These are phyloP conservation scores for Laspeyria flexula DNA, from an alignment of 2,888 invertebrate genomes.

Conservation along the genomic window DNA sequence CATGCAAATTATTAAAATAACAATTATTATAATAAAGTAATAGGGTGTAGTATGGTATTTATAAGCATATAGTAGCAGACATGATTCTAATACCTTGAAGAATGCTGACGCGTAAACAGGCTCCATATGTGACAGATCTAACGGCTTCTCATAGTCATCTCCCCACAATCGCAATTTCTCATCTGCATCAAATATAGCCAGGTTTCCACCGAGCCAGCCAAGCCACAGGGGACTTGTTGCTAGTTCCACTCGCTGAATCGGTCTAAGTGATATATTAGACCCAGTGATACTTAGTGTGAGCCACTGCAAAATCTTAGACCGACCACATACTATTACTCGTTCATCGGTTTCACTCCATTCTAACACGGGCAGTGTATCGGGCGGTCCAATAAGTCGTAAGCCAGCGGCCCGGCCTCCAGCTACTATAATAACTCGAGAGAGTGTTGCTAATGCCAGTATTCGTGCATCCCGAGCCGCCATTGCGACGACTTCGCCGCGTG, in stretches of 20 bases:
- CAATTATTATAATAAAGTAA: too few relatives aligned
- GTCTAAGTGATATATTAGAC: constrained; percentile 83
- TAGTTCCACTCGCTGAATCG: constrained; percentile 89
- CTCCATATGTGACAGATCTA: constrained; percentile 92
- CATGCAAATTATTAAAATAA: too few relatives aligned
- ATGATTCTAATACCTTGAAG: too few relatives aligned
- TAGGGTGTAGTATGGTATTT: too few relatives aligned
- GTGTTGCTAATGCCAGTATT: constrained; percentile 96
- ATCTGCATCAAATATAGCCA: constrained; percentile 93
- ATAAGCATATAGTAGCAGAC: too few relatives aligned
- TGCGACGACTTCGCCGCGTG: constrained; percentile 93
- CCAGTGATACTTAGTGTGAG: constrained; percentile 89
- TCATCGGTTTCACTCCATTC: constrained; percentile 92
- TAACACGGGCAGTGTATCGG: constrained; percentile 94
- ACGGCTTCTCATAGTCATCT: constrained; percentile 94
- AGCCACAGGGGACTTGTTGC: constrained; percentile 88
- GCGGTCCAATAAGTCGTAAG: constrained; percentile 89
- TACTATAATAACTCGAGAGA: constrained; percentile 91
- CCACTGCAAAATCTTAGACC: constrained; percentile 94
- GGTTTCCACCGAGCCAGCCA: constrained; percentile 91
- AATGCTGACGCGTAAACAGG: constrained; percentile 95
- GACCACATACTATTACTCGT: constrained; percentile 95
- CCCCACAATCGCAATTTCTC: constrained; percentile 96
- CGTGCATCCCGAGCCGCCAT: constrained; percentile 78
- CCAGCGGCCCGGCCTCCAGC: constrained; percentile 77